phyloP scores from a whole-genome alignment of 2,888 invertebrate genomes.

The Suillia variegata region DNA sequence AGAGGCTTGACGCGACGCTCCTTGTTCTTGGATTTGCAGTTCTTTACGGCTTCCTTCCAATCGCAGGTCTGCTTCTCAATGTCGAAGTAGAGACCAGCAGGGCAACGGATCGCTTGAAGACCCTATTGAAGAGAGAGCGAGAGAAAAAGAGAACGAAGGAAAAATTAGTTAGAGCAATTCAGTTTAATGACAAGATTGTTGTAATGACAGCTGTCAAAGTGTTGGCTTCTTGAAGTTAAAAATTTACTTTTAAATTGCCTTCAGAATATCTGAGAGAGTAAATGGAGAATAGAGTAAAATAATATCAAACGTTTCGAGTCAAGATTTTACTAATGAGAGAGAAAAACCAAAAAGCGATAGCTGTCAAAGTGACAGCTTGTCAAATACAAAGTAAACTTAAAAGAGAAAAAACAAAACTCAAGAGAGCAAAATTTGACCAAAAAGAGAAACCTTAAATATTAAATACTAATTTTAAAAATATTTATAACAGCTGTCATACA shows the following conservation, averaged over 20 bases:
- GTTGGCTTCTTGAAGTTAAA: too few relatives aligned
- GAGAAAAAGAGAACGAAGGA: background rate
- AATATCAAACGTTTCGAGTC: too few relatives aligned
- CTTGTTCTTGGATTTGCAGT: constrained; percentile 88
- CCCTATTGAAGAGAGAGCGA: constrained; percentile 64
- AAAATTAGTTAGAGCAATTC: background rate
- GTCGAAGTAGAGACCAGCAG: constrained; percentile 90
- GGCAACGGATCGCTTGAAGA: constrained; percentile 90
- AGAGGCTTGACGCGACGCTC: constrained; percentile 86
- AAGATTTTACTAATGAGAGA: too few relatives aligned
- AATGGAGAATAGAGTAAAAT: too few relatives aligned
- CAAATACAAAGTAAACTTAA: background rate
- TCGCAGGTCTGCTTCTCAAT: constrained; percentile 95
- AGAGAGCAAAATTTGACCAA: too few relatives aligned
- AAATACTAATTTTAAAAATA: too few relatives aligned
- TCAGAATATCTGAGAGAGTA: too few relatives aligned
- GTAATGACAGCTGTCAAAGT: too few relatives aligned
- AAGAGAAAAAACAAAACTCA: too few relatives aligned
- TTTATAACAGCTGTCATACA: background rate
- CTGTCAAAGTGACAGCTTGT: background rate
- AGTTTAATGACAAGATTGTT: background rate
- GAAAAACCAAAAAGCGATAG: too few relatives aligned
- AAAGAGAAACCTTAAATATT: too few relatives aligned
- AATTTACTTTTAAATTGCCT: too few relatives aligned
- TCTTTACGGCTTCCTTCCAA: constrained; percentile 93